Conservation (phyloP, 2,113 vertebrate genomes). For the human region GRCh38 chr6:164833001-164833500, state of each 20-base stretch:
- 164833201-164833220: neutral
- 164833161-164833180: neutral
- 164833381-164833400: neutral
- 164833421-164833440: neutral
- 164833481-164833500: neutral
- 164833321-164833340: neutral
- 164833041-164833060: neutral
- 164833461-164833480: neutral
- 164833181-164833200: neutral
- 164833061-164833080: neutral
- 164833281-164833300: neutral
- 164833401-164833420: neutral
- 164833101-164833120: neutral
- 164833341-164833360: neutral
- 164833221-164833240: neutral
- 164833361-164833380: neutral
- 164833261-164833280: neutral
- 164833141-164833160: neutral
- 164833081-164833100: neutral
- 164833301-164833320: neutral
- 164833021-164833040: neutral
- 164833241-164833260: neutral
- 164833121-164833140: neutral
- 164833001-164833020: neutral
- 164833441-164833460: neutral